These are phyloP conservation scores for Beaufortia kweichowensis DNA, from an alignment of 2,113 vertebrate genomes.

Conservation along the genomic window DNA sequence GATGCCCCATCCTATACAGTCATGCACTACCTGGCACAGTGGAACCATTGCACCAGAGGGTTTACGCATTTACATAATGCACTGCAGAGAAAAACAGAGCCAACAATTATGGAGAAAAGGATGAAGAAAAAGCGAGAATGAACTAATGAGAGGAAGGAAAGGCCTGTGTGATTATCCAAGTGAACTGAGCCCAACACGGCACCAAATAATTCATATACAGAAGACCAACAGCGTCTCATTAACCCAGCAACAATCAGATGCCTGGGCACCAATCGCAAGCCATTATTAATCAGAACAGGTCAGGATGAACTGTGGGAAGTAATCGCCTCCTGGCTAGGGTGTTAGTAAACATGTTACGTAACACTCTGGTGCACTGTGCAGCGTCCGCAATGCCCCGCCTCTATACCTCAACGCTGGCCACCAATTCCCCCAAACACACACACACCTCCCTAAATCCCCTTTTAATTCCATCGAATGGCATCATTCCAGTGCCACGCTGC, in stretches of 20 bases:
- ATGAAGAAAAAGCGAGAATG: conserved; percentile 10
- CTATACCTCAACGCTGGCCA: conserved; percentile 4
- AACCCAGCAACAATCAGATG: conserved; percentile 43
- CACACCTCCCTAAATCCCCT: conserved; percentile 49
- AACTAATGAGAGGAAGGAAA: background rate
- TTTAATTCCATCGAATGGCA: conserved; percentile 54
- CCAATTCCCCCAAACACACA: conserved; percentile 22
- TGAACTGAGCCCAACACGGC: conserved; percentile 3
- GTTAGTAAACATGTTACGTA: conserved; percentile 54
- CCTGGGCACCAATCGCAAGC: conserved; percentile 28
- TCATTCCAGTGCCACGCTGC: conserved; percentile 40
- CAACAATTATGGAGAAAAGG: conserved; percentile 8
- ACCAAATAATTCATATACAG: conserved; percentile 1
- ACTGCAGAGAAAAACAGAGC: conserved; percentile 25
- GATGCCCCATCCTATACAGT: conserved; percentile 16
- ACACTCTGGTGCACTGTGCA: conserved; percentile 43
- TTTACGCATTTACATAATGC: conserved; percentile 43
- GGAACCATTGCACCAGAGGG: conserved; percentile 24
- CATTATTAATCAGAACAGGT: conserved; percentile 40
- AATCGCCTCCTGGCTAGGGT: conserved; percentile 44
- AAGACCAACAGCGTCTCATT: conserved; percentile 39
- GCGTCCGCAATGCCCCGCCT: conserved; percentile 25
- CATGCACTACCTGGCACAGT: conserved; percentile 20
- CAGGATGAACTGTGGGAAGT: conserved; percentile 32
- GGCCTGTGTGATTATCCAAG: conserved; percentile 30